These are phyloP conservation scores for Rugalucina vietnamica DNA, from an alignment of 2,888 invertebrate species.

Conservation along the genomic window DNA sequence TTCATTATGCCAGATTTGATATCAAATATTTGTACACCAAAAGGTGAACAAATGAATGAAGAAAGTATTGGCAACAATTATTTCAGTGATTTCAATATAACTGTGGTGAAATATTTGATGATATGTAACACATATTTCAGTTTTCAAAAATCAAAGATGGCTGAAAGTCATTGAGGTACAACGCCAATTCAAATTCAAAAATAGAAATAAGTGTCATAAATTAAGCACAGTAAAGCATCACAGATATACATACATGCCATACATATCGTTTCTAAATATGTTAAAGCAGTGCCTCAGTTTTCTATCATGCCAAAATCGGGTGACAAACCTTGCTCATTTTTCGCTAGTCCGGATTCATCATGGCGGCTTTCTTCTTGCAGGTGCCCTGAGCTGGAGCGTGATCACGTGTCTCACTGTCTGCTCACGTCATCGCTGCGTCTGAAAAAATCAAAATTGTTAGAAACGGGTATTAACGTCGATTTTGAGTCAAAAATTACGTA, in stretches of 20 bases:
- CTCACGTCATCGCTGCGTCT: conserved; percentile 47
- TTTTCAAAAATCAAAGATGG: conserved; percentile 52
- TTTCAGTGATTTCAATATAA: not conserved
- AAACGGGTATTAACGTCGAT: not conserved
- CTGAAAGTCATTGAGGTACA: conserved; percentile 45
- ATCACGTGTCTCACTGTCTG: conserved; percentile 35
- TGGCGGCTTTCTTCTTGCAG: conserved; percentile 68
- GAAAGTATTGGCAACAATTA: not conserved
- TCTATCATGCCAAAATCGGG: conserved; percentile 27
- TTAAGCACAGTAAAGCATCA: not conserved
- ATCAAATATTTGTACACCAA: not conserved
- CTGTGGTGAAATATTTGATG: not conserved
- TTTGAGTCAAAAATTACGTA: not conserved
- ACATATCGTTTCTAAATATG: not conserved
- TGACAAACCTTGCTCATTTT: conserved; percentile 74
- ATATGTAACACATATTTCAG: not conserved
- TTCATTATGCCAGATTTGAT: not conserved
- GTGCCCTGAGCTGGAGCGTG: conserved; percentile 46
- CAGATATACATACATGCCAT: not conserved
- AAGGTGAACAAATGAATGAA: not conserved
- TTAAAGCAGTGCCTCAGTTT: not conserved
- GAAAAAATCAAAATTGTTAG: conserved; percentile 21
- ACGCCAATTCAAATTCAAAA: not conserved
- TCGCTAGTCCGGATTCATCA: conserved; percentile 65
- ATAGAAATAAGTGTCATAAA: not conserved